Conservation (phyloP, 2,888 invertebrate genomes). For the Ormia ochracea region DNA sequence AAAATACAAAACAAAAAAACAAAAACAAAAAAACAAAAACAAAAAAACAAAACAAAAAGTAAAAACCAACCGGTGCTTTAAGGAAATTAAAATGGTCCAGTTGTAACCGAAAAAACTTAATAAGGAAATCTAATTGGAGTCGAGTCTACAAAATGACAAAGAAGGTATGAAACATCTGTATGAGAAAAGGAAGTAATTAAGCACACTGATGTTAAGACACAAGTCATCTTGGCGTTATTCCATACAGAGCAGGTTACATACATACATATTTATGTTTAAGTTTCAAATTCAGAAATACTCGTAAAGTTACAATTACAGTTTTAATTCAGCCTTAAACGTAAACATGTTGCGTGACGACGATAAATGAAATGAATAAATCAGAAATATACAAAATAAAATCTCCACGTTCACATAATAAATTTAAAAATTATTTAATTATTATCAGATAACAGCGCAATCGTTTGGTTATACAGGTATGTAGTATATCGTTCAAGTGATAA, state of each 20-base stretch:
- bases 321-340: neutral
- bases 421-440: too few relatives aligned
- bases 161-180: too few relatives aligned
- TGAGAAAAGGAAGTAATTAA: too few relatives aligned
- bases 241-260: too few relatives aligned
- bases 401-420: neutral
- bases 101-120: too few relatives aligned
- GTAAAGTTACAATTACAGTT: neutral
- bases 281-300: neutral
- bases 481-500: neutral
- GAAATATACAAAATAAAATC: neutral
- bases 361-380: neutral
- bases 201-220: too few relatives aligned
- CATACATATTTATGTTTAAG: neutral
- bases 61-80: too few relatives aligned
- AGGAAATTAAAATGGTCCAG: too few relatives aligned
- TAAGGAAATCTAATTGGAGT: too few relatives aligned
- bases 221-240: too few relatives aligned
- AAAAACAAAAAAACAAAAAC: slow-evolving; percentile 14
- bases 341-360: neutral
- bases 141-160: too few relatives aligned
- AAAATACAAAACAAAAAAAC: slow-evolving; percentile 7
- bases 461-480: neutral
- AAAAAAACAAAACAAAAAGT: neutral
- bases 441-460: too few relatives aligned